Evolutionary conservation across 2,888 invertebrate genomes (phyloP).

Genomic region (Mesorhabditis sp.): DNA sequence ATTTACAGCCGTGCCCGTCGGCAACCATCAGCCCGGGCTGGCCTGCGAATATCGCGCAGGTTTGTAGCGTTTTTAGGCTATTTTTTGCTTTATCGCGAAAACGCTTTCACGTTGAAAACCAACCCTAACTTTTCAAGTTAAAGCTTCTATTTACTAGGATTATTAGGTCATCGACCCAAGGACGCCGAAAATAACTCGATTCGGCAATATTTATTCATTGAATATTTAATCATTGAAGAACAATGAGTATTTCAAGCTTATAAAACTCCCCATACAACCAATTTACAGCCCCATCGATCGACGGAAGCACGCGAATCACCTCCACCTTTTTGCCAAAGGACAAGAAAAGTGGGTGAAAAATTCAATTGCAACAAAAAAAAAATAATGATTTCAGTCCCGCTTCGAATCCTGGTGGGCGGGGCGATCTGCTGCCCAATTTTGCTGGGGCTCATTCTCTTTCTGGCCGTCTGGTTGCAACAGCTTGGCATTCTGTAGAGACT

Average conservation of each 20-base stretch:
- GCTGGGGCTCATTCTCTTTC: conserved; percentile 44
- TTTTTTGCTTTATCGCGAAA: no score
- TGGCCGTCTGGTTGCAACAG: conserved; percentile 54
- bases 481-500: conserved; percentile 30
- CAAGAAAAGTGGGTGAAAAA: conserved; percentile 1
- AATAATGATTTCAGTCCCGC: conserved; percentile 33
- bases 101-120: no score
- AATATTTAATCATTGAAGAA: no score
- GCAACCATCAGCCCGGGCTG: neutral
- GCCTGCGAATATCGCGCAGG: conserved; percentile 5
- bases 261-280: neutral
- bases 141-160: no score
- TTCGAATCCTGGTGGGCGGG: conserved; percentile 40
- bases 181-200: no score
- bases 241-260: no score
- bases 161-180: no score
- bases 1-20: no score
- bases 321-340: neutral
- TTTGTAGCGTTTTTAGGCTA: neutral
- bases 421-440: conserved; percentile 47
- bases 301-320: neutral
- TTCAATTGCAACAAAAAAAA: neutral
- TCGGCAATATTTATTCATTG: no score
- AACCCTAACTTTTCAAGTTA: no score
- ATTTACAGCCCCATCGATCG: neutral